Evolutionary conservation across 2,888 invertebrate genomes (phyloP), one percentile per base, ranked within the genome.

Genomic region (Itoplectis maculator): DNA sequence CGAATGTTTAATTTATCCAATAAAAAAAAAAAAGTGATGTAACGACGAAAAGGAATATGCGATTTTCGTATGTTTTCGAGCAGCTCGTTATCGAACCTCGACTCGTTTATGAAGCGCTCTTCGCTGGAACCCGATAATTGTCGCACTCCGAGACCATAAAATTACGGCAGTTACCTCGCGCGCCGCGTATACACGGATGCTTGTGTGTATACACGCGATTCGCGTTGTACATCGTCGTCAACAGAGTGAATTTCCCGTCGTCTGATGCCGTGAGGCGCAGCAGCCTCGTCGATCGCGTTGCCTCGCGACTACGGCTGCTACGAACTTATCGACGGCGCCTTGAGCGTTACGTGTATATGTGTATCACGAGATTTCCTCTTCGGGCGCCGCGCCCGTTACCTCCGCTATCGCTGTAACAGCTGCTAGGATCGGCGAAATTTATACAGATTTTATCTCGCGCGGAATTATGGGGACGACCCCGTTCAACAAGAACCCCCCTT

Each of bases 391-490:
- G 37, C 61, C n/a, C 9, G 61, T 40, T 61, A 59, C 56, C 40
- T 13, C 4, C 29, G 56, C 35, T 73, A 73, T 61, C 61, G 61
- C 42, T 20, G 73, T 59, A 73, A 73, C 73, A 73, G 47, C 73
- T 73, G 73, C 61, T 47, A 73, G 37, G 37, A 73, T 73, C 73
- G 35, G 18, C 61, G 35, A 73, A 73, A 73, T 73, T 73, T 73
- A 73, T 73, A 73, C 73, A 73, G 73, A 73, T 73, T 73, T 59
- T 72, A 72, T 72, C 72, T 72, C 59, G 40, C n/a, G 59, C 35
- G 35, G 47, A 72, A 72, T 70, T 42, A 70, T 70, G 70, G 54
- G 37, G 9, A n/a, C 61, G 61, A 61, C 9, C 37, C 18, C 37
- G 61, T 61, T 61, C 37, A 37, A 61, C 61, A 18, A 61, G 40